Percentiles rank a stretch among this genome's conserved stretches.
These are phyloP conservation scores for Esperia sulphurella DNA, from an alignment of 2,888 invertebrate species.

Conservation along the genomic window DNA sequence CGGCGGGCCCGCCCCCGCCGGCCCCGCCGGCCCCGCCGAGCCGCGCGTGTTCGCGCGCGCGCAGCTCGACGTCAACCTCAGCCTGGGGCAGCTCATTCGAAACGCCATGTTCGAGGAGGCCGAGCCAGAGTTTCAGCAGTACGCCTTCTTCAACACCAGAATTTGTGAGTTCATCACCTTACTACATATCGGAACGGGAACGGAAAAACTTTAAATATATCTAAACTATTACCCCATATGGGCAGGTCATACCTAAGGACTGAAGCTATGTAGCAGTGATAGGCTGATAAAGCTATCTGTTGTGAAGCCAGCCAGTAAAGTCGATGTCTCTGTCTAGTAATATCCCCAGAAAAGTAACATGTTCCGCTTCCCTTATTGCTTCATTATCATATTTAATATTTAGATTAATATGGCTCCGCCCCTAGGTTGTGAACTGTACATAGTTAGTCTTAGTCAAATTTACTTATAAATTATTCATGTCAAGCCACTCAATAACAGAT, in stretches of 20 bases:
- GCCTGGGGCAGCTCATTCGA: conserved; percentile 95
- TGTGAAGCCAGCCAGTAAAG: too few species aligned
- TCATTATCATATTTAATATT: conserved; percentile 2
- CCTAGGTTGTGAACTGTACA: not conserved
- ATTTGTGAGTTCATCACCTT: conserved; percentile 80
- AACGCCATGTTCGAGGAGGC: conserved; percentile 98
- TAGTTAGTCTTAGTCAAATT: not conserved
- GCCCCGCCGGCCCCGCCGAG: conserved; percentile 37
- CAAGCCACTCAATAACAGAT: not conserved
- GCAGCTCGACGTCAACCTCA: conserved; percentile 88
- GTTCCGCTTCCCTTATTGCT: conserved; percentile 2
- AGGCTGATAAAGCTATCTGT: too few species aligned
- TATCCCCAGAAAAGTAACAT: conserved; percentile 8
- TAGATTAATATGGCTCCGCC: not conserved
- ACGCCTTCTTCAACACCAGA: conserved; percentile 98
- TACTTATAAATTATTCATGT: not conserved
- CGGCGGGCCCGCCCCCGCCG: conserved; percentile 80
- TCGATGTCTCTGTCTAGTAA: conserved; percentile 5
- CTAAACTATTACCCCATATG: too few species aligned
- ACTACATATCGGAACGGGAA: too few species aligned
- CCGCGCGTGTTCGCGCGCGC: conserved; percentile 10
- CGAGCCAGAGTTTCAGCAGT: conserved; percentile 97
- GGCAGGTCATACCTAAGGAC: too few species aligned
- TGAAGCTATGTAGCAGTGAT: too few species aligned
- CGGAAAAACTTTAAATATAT: too few species aligned